Conservation (phyloP, 2,888 invertebrate species). For the Noctua janthe region DNA sequence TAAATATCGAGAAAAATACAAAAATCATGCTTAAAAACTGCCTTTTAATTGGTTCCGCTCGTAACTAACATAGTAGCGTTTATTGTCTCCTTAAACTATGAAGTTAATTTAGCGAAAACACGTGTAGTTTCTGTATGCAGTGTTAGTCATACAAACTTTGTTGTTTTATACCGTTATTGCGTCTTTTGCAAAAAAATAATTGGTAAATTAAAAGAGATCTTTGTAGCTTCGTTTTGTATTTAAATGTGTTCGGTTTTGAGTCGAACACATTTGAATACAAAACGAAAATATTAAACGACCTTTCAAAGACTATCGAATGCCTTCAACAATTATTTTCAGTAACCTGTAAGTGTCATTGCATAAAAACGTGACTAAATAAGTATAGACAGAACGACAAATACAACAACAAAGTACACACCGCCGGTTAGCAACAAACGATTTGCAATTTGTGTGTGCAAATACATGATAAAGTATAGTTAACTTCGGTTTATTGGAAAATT, state of each 20-base stretch:
- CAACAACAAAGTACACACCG: conserved; percentile 24
- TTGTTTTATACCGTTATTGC: conserved; percentile 16
- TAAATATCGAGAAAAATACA: conserved; percentile 14
- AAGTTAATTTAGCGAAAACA: conserved; percentile 18
- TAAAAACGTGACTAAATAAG: conserved; percentile 30
- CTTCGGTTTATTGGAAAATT: conserved; percentile 74
- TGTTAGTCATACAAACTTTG: conserved; percentile 41
- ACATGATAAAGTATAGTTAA: conserved; percentile 59
- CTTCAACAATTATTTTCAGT: background rate
- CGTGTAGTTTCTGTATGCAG: conserved; percentile 34
- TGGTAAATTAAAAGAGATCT: background rate
- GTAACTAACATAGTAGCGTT: conserved; percentile 12
- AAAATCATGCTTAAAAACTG: conserved; percentile 22
- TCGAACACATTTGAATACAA: no score
- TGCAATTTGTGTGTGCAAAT: conserved; percentile 59
- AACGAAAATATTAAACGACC: background rate
- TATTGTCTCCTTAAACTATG: conserved; percentile 26
- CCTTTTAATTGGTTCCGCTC: conserved; percentile 10
- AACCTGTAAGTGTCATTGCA: conserved; percentile 23
- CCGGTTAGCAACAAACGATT: conserved; percentile 59
- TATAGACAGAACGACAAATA: conserved; percentile 29
- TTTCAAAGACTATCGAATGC: background rate
- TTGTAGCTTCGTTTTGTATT: background rate
- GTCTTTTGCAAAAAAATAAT: background rate
- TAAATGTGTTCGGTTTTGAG: background rate